A percentile compares a stretch with the other conserved stretches of the same genome.
phyloP scores from a whole-genome alignment of 2,888 invertebrate species.

The Lagria hirta region DNA sequence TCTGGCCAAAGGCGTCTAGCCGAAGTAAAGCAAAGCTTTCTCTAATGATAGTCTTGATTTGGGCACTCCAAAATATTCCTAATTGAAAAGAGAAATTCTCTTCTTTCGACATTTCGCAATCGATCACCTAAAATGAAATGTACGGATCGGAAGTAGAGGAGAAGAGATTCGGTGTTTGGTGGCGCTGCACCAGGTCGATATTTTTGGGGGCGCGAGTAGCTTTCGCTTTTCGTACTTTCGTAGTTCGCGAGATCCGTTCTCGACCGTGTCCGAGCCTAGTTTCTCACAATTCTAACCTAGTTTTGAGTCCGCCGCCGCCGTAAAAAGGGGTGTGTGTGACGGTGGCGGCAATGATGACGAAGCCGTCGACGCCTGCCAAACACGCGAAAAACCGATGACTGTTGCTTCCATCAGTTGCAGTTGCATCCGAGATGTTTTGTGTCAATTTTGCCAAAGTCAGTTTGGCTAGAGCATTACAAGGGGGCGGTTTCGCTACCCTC shows the following conservation, averaged over 20 bases:
- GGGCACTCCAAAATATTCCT: no score
- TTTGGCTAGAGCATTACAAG: conserved; percentile 13
- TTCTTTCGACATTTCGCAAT: conserved; percentile 5
- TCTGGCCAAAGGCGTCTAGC: no score
- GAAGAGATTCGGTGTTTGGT: conserved; percentile 6
- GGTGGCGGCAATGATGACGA: conserved; percentile 13
- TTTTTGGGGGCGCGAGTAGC: conserved; percentile 21
- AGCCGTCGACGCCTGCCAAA: conserved; percentile 6
- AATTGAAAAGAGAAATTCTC: conserved; percentile 7
- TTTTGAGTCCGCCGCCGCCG: conserved; percentile 1
- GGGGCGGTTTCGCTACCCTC: conserved; percentile 9
- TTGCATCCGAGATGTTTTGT: conserved; percentile 42
- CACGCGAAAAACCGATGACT: conserved; percentile 25
- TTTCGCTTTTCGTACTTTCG: conserved; percentile 14
- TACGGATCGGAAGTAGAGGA: no score
- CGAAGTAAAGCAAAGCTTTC: no score
- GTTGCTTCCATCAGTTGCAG: conserved; percentile 2
- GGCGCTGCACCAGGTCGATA: conserved; percentile 15
- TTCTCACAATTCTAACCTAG: conserved; percentile 12
- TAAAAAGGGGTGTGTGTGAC: conserved; percentile 4
- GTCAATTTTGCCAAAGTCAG: conserved; percentile 46
- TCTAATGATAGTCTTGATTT: no score
- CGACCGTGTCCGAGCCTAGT: no score
- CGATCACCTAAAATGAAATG: no score
- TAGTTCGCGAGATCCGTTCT: conserved; percentile 4